A percentile compares a stretch with the other conserved stretches of the same genome.
Evolutionary conservation across 2,113 vertebrate species (phyloP).

Genomic region (Ailurus styani): DNA sequence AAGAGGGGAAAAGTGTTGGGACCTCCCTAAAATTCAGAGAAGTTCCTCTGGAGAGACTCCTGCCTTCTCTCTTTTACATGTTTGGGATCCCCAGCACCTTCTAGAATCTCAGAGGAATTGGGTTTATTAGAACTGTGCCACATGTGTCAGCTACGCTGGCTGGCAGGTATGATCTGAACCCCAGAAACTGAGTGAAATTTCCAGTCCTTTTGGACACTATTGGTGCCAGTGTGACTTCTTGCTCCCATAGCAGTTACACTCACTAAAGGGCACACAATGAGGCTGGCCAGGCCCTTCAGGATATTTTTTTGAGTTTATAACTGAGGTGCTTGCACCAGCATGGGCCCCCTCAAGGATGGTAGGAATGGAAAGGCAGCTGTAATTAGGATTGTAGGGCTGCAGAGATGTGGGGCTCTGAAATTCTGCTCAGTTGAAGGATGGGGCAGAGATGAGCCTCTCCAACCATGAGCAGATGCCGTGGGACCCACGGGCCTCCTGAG

Average conservation of each 20-base stretch:
- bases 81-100: not conserved
- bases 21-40: not conserved
- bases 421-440: not conserved
- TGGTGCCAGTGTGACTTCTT: not conserved
- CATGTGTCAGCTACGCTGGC: not conserved
- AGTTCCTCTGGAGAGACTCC: not conserved
- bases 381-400: not conserved
- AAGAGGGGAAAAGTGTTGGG: not conserved
- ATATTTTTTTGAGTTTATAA: not conserved
- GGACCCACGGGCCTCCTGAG: not conserved
- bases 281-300: not conserved
- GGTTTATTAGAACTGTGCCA: not conserved
- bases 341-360: fast-evolving
- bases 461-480: fast-evolving
- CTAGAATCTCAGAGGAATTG: not conserved
- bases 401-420: not conserved
- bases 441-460: not conserved
- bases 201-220: not conserved
- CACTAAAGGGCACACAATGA: not conserved
- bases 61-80: not conserved
- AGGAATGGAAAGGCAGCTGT: not conserved
- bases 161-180: not conserved
- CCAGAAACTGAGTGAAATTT: not conserved
- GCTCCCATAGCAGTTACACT: not conserved
- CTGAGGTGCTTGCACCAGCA: not conserved